Percentiles rank a stretch among this genome's conserved stretches.
Evolutionary conservation across 2,113 vertebrate genomes (phyloP).

Genomic region (Elephas maximus): DNA sequence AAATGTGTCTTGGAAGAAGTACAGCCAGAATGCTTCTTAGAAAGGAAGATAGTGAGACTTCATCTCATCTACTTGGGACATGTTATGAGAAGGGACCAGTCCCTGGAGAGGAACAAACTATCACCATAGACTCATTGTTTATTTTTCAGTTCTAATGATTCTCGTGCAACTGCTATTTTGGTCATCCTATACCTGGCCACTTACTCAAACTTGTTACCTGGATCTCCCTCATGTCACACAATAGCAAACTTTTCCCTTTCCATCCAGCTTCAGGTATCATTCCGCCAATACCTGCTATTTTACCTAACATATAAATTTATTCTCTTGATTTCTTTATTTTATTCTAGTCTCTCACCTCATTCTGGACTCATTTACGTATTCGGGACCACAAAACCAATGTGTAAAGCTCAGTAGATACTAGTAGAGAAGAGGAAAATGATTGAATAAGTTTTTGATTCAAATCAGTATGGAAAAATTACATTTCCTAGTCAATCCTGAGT

Average conservation of each 20-base stretch:
- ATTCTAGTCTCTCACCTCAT: neutral
- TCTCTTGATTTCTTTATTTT: neutral
- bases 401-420: neutral
- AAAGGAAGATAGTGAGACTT: no score
- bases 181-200: no score
- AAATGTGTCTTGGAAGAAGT: no score
- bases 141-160: no score
- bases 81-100: no score
- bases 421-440: neutral
- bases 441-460: neutral
- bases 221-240: neutral
- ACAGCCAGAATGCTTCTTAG: no score
- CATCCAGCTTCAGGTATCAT: neutral
- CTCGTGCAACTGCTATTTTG: no score
- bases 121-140: no score
- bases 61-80: no score
- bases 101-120: no score
- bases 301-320: neutral
- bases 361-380: neutral
- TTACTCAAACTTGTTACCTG: neutral
- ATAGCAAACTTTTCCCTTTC: neutral
- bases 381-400: neutral
- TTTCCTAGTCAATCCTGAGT: neutral
- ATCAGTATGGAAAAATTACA: neutral
- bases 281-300: neutral